Base-by-base conservation (phyloP, 1,140 invertebrate genomes). In the Danaus melanippus region DNA sequence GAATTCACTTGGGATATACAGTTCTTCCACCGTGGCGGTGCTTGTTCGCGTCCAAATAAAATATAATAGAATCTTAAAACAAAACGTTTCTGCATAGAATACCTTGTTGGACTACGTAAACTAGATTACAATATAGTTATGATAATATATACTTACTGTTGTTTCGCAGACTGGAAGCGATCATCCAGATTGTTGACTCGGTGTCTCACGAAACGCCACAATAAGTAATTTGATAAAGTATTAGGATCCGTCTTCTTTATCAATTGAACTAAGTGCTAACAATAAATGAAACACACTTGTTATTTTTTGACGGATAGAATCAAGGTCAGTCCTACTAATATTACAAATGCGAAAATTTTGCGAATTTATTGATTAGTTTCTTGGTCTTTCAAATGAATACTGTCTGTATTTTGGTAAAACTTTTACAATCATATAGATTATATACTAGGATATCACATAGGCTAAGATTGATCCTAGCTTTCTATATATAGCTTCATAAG, bases 151-250 rank as follows among this genome's bases (percentile, higher is more conserved):
- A 73, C 78, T 79, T 65, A 88, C 69, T 91, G 90, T 82, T 92
- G 91, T 64, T 91, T 91, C 9, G 89, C 90, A 40, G 89, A 89
- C 63, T 91, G 88, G 77, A 96, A 97, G 40, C 94, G 88, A 70
- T 93, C 91, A 60, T 96, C 95, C 53, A 97, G 87, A 79, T 96
- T 96, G 70, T 94, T 95, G 10, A 96, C 92, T 62, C 95, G 88
- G 73, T 96, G 93, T 58, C 94, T 90, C 39, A 97, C 92, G 68
- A 97, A 95, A 61, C 95, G 88, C 95, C 96, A 97, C 10, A 97
- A 80, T 47, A 96, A 67, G 85, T 96, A 94, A 86, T 96, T 94
- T 39, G 93, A 88, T 62, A 96, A 67, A 52, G 71, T 77, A 48
- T 66, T 76, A 11, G 77, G 62, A 45, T 84, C 74, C 53, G 85